phyloP scores from a whole-genome alignment of 2,797 vertebrate species.

The Dendrocincla fuliginosa region DNA sequence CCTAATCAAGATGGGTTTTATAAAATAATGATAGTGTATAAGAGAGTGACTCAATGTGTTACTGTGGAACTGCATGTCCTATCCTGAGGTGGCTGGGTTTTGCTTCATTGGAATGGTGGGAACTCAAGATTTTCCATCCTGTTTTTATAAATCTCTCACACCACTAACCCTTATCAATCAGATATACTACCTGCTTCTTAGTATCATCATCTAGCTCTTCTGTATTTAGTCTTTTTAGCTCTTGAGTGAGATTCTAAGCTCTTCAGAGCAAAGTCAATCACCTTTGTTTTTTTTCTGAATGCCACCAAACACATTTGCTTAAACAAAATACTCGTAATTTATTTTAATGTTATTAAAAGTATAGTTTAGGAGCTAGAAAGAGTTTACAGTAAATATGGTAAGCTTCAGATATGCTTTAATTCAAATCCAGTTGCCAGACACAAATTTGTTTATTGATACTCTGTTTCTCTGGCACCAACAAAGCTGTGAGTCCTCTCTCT shows the following conservation, averaged over 20 bases:
- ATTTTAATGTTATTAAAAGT: not conserved
- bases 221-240: not conserved
- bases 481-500: not conserved
- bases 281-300: not conserved
- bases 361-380: not conserved
- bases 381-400: not conserved
- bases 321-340: not conserved
- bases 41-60: not conserved
- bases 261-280: not conserved
- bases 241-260: not conserved
- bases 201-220: not conserved
- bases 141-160: not conserved
- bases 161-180: not conserved
- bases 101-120: not conserved
- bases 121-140: not conserved
- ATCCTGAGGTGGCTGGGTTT: not conserved
- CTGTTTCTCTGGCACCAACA: not conserved
- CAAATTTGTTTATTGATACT: not conserved
- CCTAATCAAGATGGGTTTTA: fast-evolving
- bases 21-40: not conserved
- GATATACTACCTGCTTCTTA: not conserved
- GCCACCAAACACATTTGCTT: not conserved
- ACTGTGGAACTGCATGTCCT: not conserved
- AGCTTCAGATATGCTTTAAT: not conserved
- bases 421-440: not conserved